Percentiles rank a stretch among this genome's conserved stretches.
These are phyloP conservation scores for Gandaritis pyraliata DNA, from an alignment of 2,888 invertebrate genomes.

Conservation along the genomic window DNA sequence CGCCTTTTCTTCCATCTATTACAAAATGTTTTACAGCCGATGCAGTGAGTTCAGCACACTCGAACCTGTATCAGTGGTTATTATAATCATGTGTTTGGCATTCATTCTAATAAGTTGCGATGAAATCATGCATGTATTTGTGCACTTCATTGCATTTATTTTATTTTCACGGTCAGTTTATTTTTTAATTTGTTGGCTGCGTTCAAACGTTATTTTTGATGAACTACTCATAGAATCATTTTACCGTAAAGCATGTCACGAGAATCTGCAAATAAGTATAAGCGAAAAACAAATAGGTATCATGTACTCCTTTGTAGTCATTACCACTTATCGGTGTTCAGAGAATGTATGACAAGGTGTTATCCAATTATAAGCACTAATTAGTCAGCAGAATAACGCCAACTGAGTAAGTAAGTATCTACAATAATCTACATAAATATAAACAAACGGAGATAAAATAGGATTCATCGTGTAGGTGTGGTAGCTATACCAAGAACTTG, in stretches of 20 bases:
- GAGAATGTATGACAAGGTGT: conserved; percentile 17
- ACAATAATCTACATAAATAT: neutral
- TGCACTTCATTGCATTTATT: conserved; percentile 8
- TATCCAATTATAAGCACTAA: conserved; percentile 10
- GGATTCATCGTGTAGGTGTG: neutral
- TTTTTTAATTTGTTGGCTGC: conserved; percentile 5
- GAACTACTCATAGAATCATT: neutral
- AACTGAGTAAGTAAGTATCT: too few relatives aligned
- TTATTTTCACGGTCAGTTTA: conserved; percentile 16
- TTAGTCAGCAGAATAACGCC: conserved; percentile 8
- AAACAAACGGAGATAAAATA: neutral
- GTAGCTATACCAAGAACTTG: neutral
- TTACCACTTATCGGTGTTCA: conserved; percentile 4
- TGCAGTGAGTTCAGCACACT: neutral
- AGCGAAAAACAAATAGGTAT: neutral
- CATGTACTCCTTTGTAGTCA: neutral
- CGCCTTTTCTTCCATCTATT: too few relatives aligned
- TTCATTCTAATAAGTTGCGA: conserved; percentile 6
- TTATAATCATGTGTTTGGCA: neutral
- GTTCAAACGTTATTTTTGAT: conserved; percentile 5
- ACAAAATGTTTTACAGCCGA: neutral
- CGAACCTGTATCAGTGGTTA: neutral
- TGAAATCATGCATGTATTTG: conserved; percentile 20
- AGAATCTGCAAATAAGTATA: neutral
- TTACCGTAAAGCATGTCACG: neutral